Conservation (phyloP, 2,888 invertebrate genomes). For the Neuroscelio doddi region DNA sequence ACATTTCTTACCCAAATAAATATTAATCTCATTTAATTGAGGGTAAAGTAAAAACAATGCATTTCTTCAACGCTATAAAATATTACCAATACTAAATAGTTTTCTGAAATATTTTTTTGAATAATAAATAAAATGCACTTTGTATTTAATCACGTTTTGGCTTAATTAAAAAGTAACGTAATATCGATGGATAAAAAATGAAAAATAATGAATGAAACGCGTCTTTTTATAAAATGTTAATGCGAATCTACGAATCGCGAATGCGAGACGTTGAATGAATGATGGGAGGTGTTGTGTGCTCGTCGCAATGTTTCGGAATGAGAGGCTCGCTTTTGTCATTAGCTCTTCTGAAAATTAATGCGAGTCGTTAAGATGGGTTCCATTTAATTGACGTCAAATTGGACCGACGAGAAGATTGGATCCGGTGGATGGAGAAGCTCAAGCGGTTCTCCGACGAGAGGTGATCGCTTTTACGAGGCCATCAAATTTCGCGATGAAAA, state of each 20-base stretch:
- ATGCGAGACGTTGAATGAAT: background rate
- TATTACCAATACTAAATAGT: no score
- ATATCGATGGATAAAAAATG: no score
- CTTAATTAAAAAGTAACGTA: no score
- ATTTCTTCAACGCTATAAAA: background rate
- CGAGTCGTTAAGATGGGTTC: slow-evolving; percentile 23
- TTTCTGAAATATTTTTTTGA: no score
- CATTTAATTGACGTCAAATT: slow-evolving; percentile 63
- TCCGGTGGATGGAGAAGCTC: slow-evolving; percentile 16
- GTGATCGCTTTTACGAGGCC: slow-evolving; percentile 59
- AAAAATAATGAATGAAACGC: no score
- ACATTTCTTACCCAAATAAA: no score
- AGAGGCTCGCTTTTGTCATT: slow-evolving; percentile 50
- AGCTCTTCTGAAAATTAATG: slow-evolving; percentile 48
- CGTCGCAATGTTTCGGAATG: background rate
- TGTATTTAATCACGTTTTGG: no score
- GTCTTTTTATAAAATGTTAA: no score
- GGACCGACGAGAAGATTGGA: slow-evolving; percentile 53
- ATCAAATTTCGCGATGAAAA: slow-evolving; percentile 63
- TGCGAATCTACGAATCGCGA: background rate
- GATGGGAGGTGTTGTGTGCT: no score
- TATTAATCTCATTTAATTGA: no score
- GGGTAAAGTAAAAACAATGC: background rate
- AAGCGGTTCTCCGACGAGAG: background rate
- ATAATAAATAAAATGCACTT: no score